These are phyloP conservation scores for Pterostichus madidus DNA, from an alignment of 2,888 invertebrate genomes.

Conservation along the genomic window DNA sequence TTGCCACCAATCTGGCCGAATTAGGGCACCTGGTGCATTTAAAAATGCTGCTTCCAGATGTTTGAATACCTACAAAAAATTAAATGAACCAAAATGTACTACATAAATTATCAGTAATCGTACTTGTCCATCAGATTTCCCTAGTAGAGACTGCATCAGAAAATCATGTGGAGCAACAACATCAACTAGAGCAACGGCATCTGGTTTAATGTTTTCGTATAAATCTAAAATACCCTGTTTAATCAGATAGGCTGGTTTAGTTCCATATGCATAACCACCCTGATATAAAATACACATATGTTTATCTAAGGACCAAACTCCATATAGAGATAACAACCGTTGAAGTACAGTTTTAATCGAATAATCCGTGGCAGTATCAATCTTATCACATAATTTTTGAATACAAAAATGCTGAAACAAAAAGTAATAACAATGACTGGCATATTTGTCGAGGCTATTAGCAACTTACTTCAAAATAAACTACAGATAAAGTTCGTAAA, in stretches of 20 bases:
- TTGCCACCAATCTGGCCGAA: constrained; percentile 87
- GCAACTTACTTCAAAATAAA: constrained; percentile 88
- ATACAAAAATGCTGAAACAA: constrained; percentile 79
- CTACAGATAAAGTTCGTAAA: constrained; percentile 87
- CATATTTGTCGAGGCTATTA: not conserved
- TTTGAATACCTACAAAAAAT: constrained; percentile 83
- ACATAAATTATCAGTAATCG: not conserved
- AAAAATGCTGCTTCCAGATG: constrained; percentile 84
- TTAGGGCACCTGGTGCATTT: constrained; percentile 82
- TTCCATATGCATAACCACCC: constrained; percentile 81
- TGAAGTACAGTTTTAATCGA: constrained; percentile 79
- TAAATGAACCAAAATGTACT: not conserved
- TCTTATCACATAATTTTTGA: constrained; percentile 78
- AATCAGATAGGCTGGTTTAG: constrained; percentile 80
- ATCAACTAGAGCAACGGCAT: constrained; percentile 89
- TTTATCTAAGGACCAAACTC: constrained; percentile 85
- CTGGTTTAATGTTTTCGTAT: constrained; percentile 83
- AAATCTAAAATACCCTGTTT: constrained; percentile 84
- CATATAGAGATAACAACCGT: constrained; percentile 83
- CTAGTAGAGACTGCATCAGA: constrained; percentile 91
- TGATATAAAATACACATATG: constrained; percentile 87
- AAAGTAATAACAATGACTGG: not conserved
- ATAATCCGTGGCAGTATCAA: constrained; percentile 77
- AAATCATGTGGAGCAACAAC: constrained; percentile 93
- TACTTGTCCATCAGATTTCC: constrained; percentile 91